Evolutionary conservation across 1,140 invertebrate genomes (phyloP).

Genomic region (Triops longicaudatus): DNA sequence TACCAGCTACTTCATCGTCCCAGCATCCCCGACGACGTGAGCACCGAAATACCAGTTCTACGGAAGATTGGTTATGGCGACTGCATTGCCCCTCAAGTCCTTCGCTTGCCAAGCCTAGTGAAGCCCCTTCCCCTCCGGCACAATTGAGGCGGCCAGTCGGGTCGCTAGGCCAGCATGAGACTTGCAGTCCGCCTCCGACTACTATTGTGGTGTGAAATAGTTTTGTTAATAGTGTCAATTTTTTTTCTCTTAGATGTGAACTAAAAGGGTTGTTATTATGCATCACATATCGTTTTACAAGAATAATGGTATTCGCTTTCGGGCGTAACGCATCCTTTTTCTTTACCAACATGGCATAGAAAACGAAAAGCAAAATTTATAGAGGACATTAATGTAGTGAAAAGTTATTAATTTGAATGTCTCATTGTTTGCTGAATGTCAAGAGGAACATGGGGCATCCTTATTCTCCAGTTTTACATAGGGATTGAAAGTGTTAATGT

Average conservation of each 20-base stretch:
- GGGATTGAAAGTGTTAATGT: conserved; percentile 3
- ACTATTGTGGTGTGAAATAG: conserved; percentile 13
- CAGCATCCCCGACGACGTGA: neutral
- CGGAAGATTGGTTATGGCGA: conserved; percentile 9
- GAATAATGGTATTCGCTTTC: neutral
- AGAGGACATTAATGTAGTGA: neutral
- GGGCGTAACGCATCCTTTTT: neutral
- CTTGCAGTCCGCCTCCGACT: neutral
- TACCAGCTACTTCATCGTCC: neutral
- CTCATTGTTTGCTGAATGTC: neutral
- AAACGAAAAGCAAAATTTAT: neutral
- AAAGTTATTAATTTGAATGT: neutral
- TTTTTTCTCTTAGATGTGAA: neutral
- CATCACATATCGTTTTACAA: conserved; percentile 5
- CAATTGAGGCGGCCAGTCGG: neutral
- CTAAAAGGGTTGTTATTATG: neutral
- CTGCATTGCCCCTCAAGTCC: neutral
- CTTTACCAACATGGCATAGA: neutral
- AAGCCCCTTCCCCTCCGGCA: neutral
- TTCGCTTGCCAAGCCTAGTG: neutral
- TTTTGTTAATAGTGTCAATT: neutral
- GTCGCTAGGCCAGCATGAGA: neutral
- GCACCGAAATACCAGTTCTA: neutral
- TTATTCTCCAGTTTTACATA: neutral
- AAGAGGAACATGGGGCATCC: neutral